Evolutionary conservation across 2,113 vertebrate genomes (phyloP).

Genomic region (Macquaria ambigua): DNA sequence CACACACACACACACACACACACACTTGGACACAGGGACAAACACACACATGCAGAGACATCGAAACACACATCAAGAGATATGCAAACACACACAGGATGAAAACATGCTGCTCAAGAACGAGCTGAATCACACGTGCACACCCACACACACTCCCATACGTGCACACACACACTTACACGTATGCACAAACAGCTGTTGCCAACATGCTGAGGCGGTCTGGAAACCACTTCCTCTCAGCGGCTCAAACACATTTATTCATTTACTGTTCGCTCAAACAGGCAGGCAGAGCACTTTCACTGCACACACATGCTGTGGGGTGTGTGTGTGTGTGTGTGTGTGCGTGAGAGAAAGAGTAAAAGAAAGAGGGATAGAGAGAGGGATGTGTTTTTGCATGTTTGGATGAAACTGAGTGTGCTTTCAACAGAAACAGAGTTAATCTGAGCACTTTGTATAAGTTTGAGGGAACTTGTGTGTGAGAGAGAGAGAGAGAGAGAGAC

Average conservation of each 20-base stretch:
- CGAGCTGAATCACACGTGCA: slow-evolving; percentile 55
- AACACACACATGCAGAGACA: slow-evolving; percentile 6
- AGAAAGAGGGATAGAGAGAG: not conserved
- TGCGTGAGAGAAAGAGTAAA: not conserved
- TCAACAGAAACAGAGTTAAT: slow-evolving; percentile 37
- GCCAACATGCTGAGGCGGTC: slow-evolving; percentile 80
- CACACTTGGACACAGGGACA: slow-evolving; percentile 15
- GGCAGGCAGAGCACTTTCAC: slow-evolving; percentile 80
- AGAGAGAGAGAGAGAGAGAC: not conserved
- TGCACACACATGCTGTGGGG: slow-evolving; percentile 44
- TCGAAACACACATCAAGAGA: slow-evolving; percentile 42
- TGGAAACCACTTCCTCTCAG: slow-evolving; percentile 83
- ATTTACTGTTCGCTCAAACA: slow-evolving; percentile 81
- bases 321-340: not conserved
- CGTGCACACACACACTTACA: slow-evolving; percentile 25
- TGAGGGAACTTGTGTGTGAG: not conserved
- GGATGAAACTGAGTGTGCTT: slow-evolving; percentile 37
- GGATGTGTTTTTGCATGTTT: slow-evolving; percentile 54
- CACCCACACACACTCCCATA: slow-evolving; percentile 1
- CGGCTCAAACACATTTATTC: slow-evolving; percentile 78
- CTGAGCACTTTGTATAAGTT: slow-evolving; percentile 31
- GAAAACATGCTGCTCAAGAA: slow-evolving; percentile 67
- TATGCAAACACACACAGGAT: slow-evolving; percentile 63
- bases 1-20: slow-evolving; percentile 36
- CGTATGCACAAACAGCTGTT: slow-evolving; percentile 77